Evolutionary conservation across 2,797 vertebrate species (phyloP), one percentile per base, ranked within the genome.

Genomic region (Lacerta agilis): DNA sequence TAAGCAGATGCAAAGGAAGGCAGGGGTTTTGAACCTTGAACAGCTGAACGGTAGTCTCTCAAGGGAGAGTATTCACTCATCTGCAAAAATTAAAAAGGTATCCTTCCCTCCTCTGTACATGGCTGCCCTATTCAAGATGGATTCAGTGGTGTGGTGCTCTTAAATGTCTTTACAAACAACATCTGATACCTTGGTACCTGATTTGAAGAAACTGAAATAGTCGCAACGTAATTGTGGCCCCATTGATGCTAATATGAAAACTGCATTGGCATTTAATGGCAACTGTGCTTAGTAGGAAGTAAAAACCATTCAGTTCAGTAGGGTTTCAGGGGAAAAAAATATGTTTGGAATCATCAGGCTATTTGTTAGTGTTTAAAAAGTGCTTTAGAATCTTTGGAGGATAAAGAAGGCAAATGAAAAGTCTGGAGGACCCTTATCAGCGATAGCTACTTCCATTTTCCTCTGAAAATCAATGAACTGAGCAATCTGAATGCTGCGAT

Each of bases 401-500:
- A 90, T 83, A 72, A 81, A 76, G 43, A 9, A 81, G 23, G 33
- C 71, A 23, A 76, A 1, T 58, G 64, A 79, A 91, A 5, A 89
- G 86, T 81, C 64, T 66, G 2, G 36, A 91, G 38, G 86, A 87
- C 58, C 1, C 71, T 90, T 87, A 86, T 43, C 49, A 49, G 38
- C 82, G 33, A 41, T 89, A 95, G 85, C 3, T 91, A 89, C 85
- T 82, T 15, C 8, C 11, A 87, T 88, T 73, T 86, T 94, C 41
- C 89, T 69, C 87, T 90, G 84, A 91, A 94, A 93, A 78, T 5
- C 82, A 88, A 76, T 83, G 82, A 90, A 29, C 25, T 88, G 95
- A 94, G 91, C 92, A 94, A 92, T 84, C 85, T 86, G 83, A 85
- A 79, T 76, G 43, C 82, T 91, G 91, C 81, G 87, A 38, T 71